Evolutionary conservation across 2,113 vertebrate species (phyloP).

Genomic region (Ia io): DNA sequence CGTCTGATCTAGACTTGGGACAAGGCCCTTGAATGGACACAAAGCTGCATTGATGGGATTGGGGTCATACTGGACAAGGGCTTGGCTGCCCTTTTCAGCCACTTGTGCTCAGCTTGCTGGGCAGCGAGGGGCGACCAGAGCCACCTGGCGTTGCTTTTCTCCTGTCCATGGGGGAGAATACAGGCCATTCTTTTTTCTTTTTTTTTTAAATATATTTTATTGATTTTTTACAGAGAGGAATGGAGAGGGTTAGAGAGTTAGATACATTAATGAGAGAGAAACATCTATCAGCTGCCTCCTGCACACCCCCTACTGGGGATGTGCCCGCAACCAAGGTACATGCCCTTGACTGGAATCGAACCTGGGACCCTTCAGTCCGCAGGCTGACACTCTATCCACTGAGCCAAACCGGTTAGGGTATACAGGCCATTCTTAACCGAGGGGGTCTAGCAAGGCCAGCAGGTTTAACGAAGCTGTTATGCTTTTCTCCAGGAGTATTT

Average conservation of each 20-base stretch:
- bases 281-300: no score
- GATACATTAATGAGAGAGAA: no score
- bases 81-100: not conserved
- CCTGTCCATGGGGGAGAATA: not conserved
- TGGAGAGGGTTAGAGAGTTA: no score
- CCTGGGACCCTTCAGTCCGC: no score
- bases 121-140: not conserved
- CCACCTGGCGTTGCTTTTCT: rapidly evolving
- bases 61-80: not conserved
- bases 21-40: not conserved
- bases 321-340: no score
- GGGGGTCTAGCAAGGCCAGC: not conserved
- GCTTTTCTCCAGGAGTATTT: not conserved
- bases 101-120: not conserved
- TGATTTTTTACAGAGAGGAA: no score
- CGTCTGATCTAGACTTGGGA: not conserved
- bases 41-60: not conserved
- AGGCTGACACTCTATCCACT: no score
- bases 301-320: no score
- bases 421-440: not conserved
- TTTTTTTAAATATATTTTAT: no score
- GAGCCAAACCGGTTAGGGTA: no score
- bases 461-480: not conserved
- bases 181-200: not conserved
- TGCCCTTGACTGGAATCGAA: no score